Evolutionary conservation across 2,888 invertebrate genomes (phyloP).

Genomic region (Mesoligia furuncula): DNA sequence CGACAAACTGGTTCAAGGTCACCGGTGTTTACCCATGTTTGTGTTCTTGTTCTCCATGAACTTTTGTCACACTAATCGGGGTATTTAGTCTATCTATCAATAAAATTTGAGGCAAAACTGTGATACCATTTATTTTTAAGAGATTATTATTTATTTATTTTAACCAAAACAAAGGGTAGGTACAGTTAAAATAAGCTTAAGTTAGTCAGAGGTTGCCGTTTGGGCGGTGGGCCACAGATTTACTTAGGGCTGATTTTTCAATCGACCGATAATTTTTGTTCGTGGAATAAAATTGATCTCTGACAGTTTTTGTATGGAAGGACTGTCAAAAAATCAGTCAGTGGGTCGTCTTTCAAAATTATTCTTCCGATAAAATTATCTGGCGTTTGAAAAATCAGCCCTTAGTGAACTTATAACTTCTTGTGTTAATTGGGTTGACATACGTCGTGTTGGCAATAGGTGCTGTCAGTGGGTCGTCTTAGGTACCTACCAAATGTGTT

Average conservation of each 20-base stretch:
- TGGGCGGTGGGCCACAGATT: background rate
- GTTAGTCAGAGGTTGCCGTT: background rate
- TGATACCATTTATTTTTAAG: background rate
- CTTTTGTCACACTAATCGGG: slow-evolving; percentile 13
- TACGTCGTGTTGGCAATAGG: background rate
- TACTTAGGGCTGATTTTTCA: too few species aligned
- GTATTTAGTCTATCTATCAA: background rate
- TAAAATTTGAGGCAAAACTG: background rate
- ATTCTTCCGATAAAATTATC: too few species aligned
- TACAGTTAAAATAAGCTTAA: too few species aligned
- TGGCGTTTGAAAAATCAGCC: too few species aligned
- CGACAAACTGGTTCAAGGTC: slow-evolving; percentile 61
- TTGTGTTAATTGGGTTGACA: background rate
- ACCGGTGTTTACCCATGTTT: slow-evolving; percentile 51
- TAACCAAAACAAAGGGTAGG: background rate
- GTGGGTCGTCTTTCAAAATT: too few species aligned
- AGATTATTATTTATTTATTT: background rate
- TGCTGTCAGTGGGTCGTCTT: background rate
- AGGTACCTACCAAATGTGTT: too few species aligned
- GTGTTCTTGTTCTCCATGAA: slow-evolving; percentile 37
- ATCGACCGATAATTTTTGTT: too few species aligned
- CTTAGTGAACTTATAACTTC: background rate
- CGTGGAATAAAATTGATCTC: too few species aligned
- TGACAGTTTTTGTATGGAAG: too few species aligned
- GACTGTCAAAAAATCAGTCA: too few species aligned